Evolutionary conservation across 2,113 vertebrate genomes (phyloP).

Genomic region (Gasterosteus aculeatus): DNA sequence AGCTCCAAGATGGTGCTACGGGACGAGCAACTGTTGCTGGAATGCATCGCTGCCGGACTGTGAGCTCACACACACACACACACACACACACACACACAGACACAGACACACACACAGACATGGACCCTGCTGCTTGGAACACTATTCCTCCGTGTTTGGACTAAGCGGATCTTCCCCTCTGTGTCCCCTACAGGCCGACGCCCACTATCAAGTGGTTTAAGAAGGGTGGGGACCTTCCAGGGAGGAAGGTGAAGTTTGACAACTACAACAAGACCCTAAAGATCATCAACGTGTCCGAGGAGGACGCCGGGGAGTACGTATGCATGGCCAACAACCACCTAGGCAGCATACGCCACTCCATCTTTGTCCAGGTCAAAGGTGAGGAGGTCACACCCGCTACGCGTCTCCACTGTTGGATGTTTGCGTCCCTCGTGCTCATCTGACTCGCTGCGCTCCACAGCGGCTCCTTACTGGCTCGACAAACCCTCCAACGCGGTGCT

Average conservation of each 20-base stretch:
- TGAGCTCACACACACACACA: slow-evolving; percentile 69
- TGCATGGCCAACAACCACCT: slow-evolving; percentile 96
- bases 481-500: slow-evolving; percentile 92
- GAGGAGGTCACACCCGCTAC: slow-evolving; percentile 58
- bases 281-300: slow-evolving; percentile 90
- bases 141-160: neutral
- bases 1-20: slow-evolving; percentile 96
- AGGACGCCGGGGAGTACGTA: slow-evolving; percentile 93
- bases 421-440: neutral
- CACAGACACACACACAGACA: slow-evolving; percentile 56
- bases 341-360: slow-evolving; percentile 92
- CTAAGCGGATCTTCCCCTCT: neutral
- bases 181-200: slow-evolving; percentile 83
- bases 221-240: slow-evolving; percentile 92
- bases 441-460: slow-evolving; percentile 68
- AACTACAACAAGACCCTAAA: slow-evolving; percentile 93
- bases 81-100: slow-evolving; percentile 13
- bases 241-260: slow-evolving; percentile 86
- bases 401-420: neutral
- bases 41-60: slow-evolving; percentile 98
- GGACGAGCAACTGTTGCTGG: slow-evolving; percentile 90
- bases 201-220: slow-evolving; percentile 95
- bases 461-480: slow-evolving; percentile 96
- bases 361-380: slow-evolving; percentile 98
- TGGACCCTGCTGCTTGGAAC: neutral